Evolutionary conservation across 2,888 invertebrate species (phyloP).

Genomic region (Eupsilia transversa): DNA sequence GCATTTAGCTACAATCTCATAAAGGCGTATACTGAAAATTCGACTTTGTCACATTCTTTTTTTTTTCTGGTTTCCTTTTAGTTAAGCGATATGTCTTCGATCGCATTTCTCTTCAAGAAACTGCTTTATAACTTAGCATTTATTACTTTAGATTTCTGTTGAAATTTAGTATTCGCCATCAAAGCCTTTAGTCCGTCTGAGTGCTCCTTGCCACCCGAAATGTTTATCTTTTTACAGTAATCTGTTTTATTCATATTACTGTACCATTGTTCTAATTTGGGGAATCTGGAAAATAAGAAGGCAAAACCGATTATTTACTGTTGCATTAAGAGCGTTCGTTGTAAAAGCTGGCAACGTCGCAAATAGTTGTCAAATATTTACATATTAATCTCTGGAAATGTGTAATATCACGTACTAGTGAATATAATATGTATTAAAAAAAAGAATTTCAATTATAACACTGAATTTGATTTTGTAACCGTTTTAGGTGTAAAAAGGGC

Average conservation of each 20-base stretch:
- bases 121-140: conserved; percentile 60
- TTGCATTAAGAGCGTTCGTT: too few relatives aligned
- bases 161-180: conserved; percentile 77
- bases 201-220: conserved; percentile 76
- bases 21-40: not conserved
- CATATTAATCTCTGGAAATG: too few relatives aligned
- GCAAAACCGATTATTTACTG: too few relatives aligned
- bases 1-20: not conserved
- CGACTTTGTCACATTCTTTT: not conserved
- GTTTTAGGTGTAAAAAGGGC: too few relatives aligned
- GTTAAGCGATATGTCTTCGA: not conserved
- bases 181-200: conserved; percentile 73
- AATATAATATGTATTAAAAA: too few relatives aligned
- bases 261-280: conserved; percentile 81
- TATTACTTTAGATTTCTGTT: conserved; percentile 70
- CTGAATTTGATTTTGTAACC: too few relatives aligned
- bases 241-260: conserved; percentile 78
- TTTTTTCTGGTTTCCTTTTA: not conserved
- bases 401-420: too few relatives aligned
- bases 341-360: too few relatives aligned
- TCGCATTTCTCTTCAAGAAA: not conserved
- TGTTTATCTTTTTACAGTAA: conserved; percentile 79
- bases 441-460: too few relatives aligned
- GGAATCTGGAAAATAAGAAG: conserved; percentile 73
- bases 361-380: too few relatives aligned